These are phyloP conservation scores for Oreochromis grahami DNA, from an alignment of 2,797 vertebrate genomes.

Conservation along the genomic window DNA sequence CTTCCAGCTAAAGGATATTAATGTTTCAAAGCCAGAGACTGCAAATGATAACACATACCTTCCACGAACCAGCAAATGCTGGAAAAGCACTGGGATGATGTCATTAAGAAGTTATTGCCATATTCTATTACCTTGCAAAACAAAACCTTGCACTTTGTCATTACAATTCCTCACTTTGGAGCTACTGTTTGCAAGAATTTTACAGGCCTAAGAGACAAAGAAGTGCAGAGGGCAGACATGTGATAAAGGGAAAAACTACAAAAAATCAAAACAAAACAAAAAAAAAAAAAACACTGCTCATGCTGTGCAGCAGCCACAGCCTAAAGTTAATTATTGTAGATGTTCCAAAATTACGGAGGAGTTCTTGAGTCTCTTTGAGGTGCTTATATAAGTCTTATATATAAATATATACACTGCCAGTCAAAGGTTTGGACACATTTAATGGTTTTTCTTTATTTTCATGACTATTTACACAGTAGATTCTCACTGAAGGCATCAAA, in stretches of 20 bases:
- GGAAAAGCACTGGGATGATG: not conserved
- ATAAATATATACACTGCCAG: not conserved
- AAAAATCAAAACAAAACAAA: not conserved
- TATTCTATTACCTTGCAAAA: no score
- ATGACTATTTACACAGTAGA: not conserved
- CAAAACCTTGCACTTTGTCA: no score
- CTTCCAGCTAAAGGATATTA: not conserved
- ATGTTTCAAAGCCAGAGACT: not conserved
- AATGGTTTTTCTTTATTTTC: not conserved
- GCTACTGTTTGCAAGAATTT: not conserved
- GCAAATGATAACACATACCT: not conserved
- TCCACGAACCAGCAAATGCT: not conserved
- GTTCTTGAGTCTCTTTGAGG: not conserved
- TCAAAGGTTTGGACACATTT: not conserved
- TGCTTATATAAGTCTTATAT: not conserved
- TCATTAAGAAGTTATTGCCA: not conserved
- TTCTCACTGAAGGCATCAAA: not conserved
- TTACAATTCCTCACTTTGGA: no score
- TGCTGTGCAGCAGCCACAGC: not conserved
- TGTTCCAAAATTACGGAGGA: not conserved
- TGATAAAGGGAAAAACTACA: not conserved
- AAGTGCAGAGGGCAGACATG: not conserved
- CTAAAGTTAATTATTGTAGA: not conserved
- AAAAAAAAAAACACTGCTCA: not conserved
- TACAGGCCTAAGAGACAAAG: no score